Evolutionary conservation across 2,888 invertebrate species (phyloP).

Genomic region (Agrenia bidenticulata): DNA sequence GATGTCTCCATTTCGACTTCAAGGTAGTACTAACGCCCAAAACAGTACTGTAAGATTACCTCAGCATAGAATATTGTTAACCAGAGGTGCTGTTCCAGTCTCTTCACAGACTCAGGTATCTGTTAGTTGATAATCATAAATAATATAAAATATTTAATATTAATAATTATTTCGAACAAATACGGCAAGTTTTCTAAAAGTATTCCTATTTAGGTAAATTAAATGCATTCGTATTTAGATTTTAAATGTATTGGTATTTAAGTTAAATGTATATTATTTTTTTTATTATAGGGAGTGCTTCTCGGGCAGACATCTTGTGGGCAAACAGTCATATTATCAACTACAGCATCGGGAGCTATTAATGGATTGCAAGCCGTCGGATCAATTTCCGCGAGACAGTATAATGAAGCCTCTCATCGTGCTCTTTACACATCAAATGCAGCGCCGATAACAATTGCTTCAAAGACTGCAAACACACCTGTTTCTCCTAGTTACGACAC

Average conservation of each 20-base stretch:
- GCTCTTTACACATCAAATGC: no score
- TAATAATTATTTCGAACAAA: no score
- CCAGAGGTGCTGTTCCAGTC: slow-evolving; percentile 40
- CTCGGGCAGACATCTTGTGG: slow-evolving; percentile 49
- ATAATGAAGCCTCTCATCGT: no score
- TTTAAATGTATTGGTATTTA: no score
- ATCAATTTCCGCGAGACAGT: not conserved
- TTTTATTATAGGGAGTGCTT: slow-evolving; percentile 41
- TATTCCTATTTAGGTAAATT: no score
- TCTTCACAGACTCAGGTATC: slow-evolving; percentile 36
- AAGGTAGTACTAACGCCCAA: slow-evolving; percentile 15
- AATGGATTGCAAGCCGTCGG: not conserved
- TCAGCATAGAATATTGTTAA: slow-evolving; percentile 49
- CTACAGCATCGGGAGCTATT: slow-evolving; percentile 31
- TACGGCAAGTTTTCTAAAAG: no score
- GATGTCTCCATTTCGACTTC: slow-evolving; percentile 44
- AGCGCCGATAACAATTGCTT: no score
- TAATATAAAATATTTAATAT: no score
- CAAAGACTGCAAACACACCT: no score
- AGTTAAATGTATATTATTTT: not conserved
- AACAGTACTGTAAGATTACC: slow-evolving; percentile 37
- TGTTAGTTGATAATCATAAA: no score
- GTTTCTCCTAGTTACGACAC: no score
- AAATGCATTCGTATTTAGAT: no score
- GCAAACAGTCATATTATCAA: slow-evolving; percentile 51